Percentiles rank a stretch among this genome's conserved stretches.
These are phyloP conservation scores for Schizothorax lantsangensis DNA, from an alignment of 2,797 vertebrate species.

Conservation along the genomic window DNA sequence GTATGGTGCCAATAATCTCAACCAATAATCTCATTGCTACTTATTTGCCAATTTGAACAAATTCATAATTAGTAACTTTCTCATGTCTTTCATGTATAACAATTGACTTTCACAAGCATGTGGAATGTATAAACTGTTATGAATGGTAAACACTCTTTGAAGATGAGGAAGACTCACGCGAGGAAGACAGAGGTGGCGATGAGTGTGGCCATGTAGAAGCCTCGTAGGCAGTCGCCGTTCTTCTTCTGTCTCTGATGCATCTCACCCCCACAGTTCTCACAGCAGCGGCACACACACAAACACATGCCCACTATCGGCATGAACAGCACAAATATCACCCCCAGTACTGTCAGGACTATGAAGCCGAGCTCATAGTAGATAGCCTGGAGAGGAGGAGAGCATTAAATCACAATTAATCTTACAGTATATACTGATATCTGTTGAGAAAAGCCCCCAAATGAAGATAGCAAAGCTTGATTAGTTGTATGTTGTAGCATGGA, in stretches of 20 bases:
- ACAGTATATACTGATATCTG: not conserved
- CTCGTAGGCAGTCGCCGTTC: conserved; percentile 86
- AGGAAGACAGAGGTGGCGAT: conserved; percentile 86
- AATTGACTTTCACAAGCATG: not conserved
- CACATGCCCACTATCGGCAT: conserved; percentile 86
- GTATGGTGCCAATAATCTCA: not conserved
- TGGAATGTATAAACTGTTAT: not conserved
- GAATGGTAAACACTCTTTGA: not conserved
- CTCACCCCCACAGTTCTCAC: conserved; percentile 95
- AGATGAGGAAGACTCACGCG: conserved; percentile 79
- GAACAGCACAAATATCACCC: conserved; percentile 85
- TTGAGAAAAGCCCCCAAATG: not conserved
- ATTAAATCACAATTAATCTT: not conserved
- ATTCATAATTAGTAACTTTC: not conserved
- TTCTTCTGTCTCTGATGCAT: conserved; percentile 97
- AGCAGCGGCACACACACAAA: conserved; percentile 95
- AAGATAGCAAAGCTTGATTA: not conserved
- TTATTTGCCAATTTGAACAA: not conserved
- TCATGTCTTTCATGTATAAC: not conserved
- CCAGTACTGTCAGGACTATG: conserved; percentile 81
- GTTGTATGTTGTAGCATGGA: not conserved
- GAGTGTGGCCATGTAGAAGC: conserved; percentile 85
- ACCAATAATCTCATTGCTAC: not conserved
- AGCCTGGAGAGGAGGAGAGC: conserved; percentile 74
- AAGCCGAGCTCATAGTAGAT: conserved; percentile 91